These are phyloP conservation scores for Astropecten irregularis DNA, from an alignment of 53 echinoderm and acorn worm genomes.

Conservation along the genomic window DNA sequence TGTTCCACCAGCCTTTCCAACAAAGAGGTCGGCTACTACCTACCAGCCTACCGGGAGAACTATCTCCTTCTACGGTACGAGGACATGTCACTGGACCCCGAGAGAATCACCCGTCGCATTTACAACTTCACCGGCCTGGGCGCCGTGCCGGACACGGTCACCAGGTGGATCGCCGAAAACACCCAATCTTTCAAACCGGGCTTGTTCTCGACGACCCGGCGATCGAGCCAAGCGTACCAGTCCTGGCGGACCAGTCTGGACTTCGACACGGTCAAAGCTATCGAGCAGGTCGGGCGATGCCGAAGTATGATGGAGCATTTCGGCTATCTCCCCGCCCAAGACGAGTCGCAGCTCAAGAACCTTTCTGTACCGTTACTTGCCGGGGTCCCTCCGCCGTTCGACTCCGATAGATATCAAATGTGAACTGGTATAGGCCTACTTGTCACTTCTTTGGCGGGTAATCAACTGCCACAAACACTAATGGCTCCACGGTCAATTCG, in stretches of 20 bases:
- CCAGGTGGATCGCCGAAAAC: constrained; percentile 10
- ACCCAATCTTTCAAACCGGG: not conserved
- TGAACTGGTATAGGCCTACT: too few species aligned
- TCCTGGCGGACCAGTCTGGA: constrained; percentile 64
- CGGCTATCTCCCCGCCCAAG: constrained; percentile 57
- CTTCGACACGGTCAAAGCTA: constrained; percentile 48
- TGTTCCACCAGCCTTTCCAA: constrained; percentile 18
- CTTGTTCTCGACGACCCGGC: constrained; percentile 26
- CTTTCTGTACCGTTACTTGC: not conserved
- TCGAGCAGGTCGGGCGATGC: constrained; percentile 73
- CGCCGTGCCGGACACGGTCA: not conserved
- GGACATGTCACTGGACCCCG: constrained; percentile 22
- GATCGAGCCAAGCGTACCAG: constrained; percentile 39
- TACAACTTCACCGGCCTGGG: constrained; percentile 32
- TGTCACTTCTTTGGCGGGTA: too few species aligned
- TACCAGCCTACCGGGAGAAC: not conserved
- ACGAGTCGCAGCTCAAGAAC: constrained; percentile 9
- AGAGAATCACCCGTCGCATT: not conserved
- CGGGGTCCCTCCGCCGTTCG: too few species aligned
- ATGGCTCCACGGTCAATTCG: too few species aligned
- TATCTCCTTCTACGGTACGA: constrained; percentile 46
- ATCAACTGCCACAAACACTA: too few species aligned
- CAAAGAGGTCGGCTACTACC: constrained; percentile 6
- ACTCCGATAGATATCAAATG: too few species aligned
- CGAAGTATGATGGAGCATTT: constrained; percentile 68